Evolutionary conservation across 2,113 vertebrate genomes (phyloP).

Genomic region (Glaucomys volans): DNA sequence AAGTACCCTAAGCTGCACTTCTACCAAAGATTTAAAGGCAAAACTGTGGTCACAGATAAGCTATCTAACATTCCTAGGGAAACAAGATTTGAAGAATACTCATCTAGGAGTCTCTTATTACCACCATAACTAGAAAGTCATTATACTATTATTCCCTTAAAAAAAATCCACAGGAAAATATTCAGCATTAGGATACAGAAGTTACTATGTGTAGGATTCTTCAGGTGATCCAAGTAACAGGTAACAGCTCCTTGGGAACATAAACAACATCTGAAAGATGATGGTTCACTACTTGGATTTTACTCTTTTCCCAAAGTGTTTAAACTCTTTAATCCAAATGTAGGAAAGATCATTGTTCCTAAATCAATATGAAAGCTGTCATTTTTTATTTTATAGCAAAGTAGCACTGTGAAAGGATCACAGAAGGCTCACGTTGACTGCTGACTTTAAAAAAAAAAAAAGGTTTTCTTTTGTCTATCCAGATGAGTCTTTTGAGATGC

Average conservation of each 20-base stretch:
- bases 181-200: not conserved
- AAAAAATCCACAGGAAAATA: not conserved
- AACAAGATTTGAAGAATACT: not conserved
- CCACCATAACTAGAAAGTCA: not conserved
- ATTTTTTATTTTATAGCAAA: conserved; percentile 27
- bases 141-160: not conserved
- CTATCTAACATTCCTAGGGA: not conserved
- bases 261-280: not conserved
- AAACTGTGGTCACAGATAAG: not conserved
- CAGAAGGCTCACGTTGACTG: not conserved
- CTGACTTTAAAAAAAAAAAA: not conserved
- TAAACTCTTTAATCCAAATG: conserved; percentile 20
- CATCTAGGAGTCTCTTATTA: not conserved
- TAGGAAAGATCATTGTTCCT: conserved; percentile 61
- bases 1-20: not conserved
- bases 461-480: not conserved
- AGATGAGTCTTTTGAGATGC: not conserved
- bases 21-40: not conserved
- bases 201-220: not conserved
- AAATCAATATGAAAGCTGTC: conserved; percentile 71
- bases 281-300: not conserved
- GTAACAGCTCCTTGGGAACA: not conserved
- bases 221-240: not conserved
- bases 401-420: conserved; percentile 35
- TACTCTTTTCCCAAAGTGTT: not conserved